Conservation (phyloP, 2,888 invertebrate species). For the Loripinus fragilis region DNA sequence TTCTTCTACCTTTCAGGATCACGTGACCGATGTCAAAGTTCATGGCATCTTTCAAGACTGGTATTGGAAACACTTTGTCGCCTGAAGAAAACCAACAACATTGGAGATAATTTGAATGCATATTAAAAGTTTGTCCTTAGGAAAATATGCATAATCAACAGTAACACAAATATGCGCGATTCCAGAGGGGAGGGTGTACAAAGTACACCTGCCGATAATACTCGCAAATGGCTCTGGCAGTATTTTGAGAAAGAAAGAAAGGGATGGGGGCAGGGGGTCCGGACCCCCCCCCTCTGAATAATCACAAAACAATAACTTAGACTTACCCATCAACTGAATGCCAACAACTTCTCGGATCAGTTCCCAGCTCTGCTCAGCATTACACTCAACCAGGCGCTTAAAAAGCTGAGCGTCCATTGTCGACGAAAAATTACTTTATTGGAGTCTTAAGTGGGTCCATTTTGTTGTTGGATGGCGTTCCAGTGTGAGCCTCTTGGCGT, state of each 20-base stretch:
- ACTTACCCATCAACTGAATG: slow-evolving; percentile 52
- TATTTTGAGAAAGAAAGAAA: too few relatives aligned
- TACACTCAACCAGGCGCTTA: slow-evolving; percentile 43
- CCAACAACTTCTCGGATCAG: slow-evolving; percentile 46
- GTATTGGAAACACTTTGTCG: slow-evolving; percentile 45
- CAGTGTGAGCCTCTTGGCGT: not conserved
- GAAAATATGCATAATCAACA: too few relatives aligned
- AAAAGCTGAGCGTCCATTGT: slow-evolving; percentile 47
- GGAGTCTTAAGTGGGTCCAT: not conserved
- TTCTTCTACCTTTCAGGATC: slow-evolving; percentile 45
- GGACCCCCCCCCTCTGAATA: too few relatives aligned
- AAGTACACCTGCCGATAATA: too few relatives aligned
- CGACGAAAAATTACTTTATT: not conserved
- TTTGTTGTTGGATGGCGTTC: not conserved
- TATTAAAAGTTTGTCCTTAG: too few relatives aligned
- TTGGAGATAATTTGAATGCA: too few relatives aligned
- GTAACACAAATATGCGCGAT: too few relatives aligned
- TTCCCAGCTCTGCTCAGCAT: slow-evolving; percentile 48
- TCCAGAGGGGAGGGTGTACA: too few relatives aligned
- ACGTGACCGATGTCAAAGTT: slow-evolving; percentile 53
- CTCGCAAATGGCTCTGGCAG: too few relatives aligned
- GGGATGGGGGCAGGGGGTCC: too few relatives aligned
- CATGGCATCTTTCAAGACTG: slow-evolving; percentile 45
- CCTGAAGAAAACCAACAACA: too few relatives aligned
- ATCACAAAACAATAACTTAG: too few relatives aligned